Evolutionary conservation across 2,113 vertebrate genomes (phyloP).

Genomic region (Ceyx melanurus): DNA sequence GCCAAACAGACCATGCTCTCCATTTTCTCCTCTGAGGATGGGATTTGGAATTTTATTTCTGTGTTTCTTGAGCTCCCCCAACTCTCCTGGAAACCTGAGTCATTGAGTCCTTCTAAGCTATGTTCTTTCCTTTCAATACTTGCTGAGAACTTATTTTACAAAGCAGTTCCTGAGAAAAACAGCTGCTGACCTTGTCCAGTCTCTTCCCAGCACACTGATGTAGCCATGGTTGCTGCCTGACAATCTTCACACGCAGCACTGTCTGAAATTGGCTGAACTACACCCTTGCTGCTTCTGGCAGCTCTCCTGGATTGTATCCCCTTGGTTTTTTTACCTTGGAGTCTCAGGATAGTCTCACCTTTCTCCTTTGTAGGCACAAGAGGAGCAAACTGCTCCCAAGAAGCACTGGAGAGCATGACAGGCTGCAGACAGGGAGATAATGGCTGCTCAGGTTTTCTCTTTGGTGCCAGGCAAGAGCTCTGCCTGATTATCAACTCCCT

Average conservation of each 20-base stretch:
- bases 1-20: background rate
- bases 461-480: background rate
- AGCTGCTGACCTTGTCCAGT: background rate
- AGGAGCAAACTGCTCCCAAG: background rate
- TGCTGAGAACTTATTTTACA: background rate
- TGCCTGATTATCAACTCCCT: too few species aligned
- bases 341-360: background rate
- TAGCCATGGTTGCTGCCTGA: background rate
- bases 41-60: background rate
- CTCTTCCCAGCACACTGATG: background rate
- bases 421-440: background rate
- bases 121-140: background rate
- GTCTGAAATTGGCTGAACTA: background rate
- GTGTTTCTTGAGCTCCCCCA: background rate
- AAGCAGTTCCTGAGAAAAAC: background rate
- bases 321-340: background rate
- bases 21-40: background rate
- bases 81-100: background rate
- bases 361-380: background rate
- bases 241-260: background rate
- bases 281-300: background rate
- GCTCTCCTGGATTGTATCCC: background rate
- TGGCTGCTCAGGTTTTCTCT: background rate
- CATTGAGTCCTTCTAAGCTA: background rate
- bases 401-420: accelerated